Conservation (phyloP, 64 coral and sea anemone genomes). For the Actinia equina region DNA sequence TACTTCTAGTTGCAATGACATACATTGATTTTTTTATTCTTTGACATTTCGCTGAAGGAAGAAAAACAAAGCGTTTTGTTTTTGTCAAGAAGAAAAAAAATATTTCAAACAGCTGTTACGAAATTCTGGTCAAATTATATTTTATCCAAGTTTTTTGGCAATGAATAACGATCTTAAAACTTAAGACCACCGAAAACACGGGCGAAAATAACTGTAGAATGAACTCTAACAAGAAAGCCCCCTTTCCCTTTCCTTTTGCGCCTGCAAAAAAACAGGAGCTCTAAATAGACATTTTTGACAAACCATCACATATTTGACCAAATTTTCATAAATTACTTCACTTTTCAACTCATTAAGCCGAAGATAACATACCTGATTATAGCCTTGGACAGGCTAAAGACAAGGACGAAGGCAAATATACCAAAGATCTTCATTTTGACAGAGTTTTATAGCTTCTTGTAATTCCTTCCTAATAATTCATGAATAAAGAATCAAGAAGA, state of each 20-base stretch:
- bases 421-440: neutral
- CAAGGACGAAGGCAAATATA: conserved; percentile 1
- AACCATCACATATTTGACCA: neutral
- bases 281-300: neutral
- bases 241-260: no score
- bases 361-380: conserved; percentile 23
- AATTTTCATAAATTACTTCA: neutral
- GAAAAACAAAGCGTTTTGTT: no score
- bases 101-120: no score
- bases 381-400: conserved; percentile 39
- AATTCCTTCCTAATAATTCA: neutral
- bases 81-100: no score
- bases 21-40: neutral
- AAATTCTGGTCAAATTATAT: no score
- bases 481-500: neutral
- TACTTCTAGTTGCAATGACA: neutral
- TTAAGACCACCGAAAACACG: no score
- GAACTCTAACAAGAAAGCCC: neutral
- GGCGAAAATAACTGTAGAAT: no score
- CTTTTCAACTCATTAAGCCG: neutral
- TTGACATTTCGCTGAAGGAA: neutral
- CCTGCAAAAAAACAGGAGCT: neutral
- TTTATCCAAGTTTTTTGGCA: no score
- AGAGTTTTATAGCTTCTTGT: neutral
- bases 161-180: neutral